Evolutionary conservation across 2,888 invertebrate genomes (phyloP), one percentile per base, ranked within the genome.

Genomic region (Eumacrocentrus americanus): DNA sequence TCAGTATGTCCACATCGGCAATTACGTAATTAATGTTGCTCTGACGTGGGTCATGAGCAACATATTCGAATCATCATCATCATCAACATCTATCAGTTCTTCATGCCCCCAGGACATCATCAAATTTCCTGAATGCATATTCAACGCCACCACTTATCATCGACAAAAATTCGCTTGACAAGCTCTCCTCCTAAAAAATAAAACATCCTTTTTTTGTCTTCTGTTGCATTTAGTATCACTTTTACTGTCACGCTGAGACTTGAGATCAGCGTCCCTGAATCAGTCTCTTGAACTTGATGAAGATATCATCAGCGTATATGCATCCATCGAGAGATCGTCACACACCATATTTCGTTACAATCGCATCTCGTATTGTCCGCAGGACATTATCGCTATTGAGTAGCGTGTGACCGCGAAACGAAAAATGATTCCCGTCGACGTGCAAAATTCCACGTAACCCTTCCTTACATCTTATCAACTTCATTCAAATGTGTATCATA

Each of bases 281-380:
- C 71, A 70, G 80, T 78, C 78, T 80, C 80, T 79, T 80, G 80
- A 80, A 80, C 80, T 78, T 79, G 70, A 38, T 37, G 62, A 62
- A 65, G 65, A 63, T 61, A 68, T 65, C 63, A 58, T 65, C 61
- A 63, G 61, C 61, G 64, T 61, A 62, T 44, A 38, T 18, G 59
- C 64, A 63, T 64, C 61, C 61, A 62, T 62, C 57, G 58, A 58
- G 60, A 60, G 60, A 64, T 55, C 64, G 60, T 64, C 62, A 66
- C 20, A 47, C 37, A 38, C 46, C 38, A 56, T 56, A 56, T 80
- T 78, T 78, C 76, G 76, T 80, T 80, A 79, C 80, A 76, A 77
- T 79, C 77, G 73, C 74, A 63, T 57, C 55, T 63, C 54, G 58
- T 71, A 72, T 72, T 72, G 67, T 46, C 23, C 20, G 23, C 23